A percentile compares a stretch with the other conserved stretches of the same genome.
Evolutionary conservation across 2,113 vertebrate species (phyloP).

Genomic region (Corythoichthys intestinalis): DNA sequence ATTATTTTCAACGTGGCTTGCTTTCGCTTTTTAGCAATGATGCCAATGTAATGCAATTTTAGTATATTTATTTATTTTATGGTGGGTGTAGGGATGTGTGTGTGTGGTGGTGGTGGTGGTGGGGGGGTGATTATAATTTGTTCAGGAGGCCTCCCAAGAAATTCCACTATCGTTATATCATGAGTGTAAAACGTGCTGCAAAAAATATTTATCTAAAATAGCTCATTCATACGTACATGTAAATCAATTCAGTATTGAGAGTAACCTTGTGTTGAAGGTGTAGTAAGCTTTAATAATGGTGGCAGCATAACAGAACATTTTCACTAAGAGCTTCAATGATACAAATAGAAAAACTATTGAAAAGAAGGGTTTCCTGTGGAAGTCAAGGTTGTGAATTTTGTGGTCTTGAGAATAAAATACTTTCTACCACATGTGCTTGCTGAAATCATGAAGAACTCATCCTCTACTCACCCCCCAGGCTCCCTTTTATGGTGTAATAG

Average conservation of each 20-base stretch:
- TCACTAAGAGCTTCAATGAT: not conserved
- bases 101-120: too few relatives aligned
- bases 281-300: not conserved
- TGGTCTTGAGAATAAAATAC: not conserved
- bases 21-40: not conserved
- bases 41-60: not conserved
- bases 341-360: slow-evolving; percentile 3
- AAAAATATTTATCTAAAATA: not conserved
- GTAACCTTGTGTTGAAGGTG: not conserved
- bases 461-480: not conserved
- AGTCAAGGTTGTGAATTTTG: not conserved
- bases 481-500: slow-evolving; percentile 13
- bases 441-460: slow-evolving; percentile 26
- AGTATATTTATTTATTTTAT: not conserved
- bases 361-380: slow-evolving; percentile 4
- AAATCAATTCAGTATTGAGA: not conserved
- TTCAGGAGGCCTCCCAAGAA: too few relatives aligned
- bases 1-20: not conserved
- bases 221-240: not conserved
- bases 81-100: not conserved
- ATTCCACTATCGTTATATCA: too few relatives aligned
- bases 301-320: not conserved
- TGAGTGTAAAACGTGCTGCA: too few relatives aligned
- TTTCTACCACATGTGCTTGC: not conserved
- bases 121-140: too few relatives aligned